A percentile compares a stretch with the other conserved stretches of the same genome.
Conservation (phyloP, 2,888 invertebrate genomes). For the Dynastes grantii region DNA sequence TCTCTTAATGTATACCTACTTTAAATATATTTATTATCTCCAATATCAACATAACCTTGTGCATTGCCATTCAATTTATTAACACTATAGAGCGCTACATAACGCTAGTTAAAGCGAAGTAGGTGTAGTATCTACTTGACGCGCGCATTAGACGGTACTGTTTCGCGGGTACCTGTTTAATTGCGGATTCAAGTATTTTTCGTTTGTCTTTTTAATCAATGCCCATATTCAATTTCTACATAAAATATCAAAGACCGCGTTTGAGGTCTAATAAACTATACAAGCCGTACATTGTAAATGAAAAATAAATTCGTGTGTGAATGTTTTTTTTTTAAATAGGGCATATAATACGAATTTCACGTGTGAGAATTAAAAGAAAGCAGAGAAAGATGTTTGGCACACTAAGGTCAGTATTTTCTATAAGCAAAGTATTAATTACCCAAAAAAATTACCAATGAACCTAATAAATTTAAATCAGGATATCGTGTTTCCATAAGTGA, state of each 20-base stretch:
- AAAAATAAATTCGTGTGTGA: neutral
- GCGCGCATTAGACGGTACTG: conserved; percentile 6
- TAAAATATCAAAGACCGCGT: conserved; percentile 2
- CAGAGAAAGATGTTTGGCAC: conserved; percentile 27
- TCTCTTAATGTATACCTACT: conserved; percentile 1
- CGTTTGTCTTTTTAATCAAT: neutral
- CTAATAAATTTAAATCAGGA: neutral
- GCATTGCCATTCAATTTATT: conserved; percentile 6
- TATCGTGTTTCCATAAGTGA: no score
- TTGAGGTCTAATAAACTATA: neutral
- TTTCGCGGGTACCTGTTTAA: conserved; percentile 15
- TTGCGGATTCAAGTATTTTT: conserved; percentile 18
- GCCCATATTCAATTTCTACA: neutral
- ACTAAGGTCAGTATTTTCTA: conserved; percentile 37
- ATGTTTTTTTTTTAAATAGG: neutral
- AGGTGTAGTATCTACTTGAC: conserved; percentile 7
- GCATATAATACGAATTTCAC: conserved; percentile 9
- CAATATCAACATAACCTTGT: conserved; percentile 25
- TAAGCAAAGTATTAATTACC: neutral
- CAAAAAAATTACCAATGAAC: neutral
- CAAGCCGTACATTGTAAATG: neutral
- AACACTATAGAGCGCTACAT: conserved; percentile 13
- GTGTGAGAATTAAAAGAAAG: conserved; percentile 6
- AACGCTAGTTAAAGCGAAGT: conserved; percentile 18
- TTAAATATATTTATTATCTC: neutral